A percentile compares a stretch with the other conserved stretches of the same genome.
Conservation (phyloP, 2,113 vertebrate species). For the Rynchops niger region DNA sequence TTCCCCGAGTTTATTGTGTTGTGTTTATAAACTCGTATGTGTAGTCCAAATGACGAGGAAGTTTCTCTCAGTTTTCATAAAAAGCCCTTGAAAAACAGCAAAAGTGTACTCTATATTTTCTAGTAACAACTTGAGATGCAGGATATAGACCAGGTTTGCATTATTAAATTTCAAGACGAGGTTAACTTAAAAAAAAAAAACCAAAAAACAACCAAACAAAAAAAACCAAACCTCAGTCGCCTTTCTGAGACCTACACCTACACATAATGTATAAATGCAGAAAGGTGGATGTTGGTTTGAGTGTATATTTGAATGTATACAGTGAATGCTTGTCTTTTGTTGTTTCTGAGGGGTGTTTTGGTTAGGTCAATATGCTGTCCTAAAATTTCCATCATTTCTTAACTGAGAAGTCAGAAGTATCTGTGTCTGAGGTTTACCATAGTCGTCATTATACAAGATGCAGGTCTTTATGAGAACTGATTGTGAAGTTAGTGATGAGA, state of each 20-base stretch:
- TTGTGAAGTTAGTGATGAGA: not conserved
- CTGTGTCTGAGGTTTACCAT: not conserved
- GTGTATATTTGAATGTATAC: not conserved
- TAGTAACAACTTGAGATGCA: not conserved
- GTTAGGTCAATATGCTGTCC: not conserved
- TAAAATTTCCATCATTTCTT: not conserved
- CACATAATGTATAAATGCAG: not conserved
- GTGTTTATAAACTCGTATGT: not conserved
- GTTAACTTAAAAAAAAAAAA: not conserved
- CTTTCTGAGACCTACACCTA: not conserved
- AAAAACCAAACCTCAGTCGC: fast-evolving
- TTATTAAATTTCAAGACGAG: not conserved
- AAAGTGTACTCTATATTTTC: not conserved
- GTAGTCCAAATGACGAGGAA: not conserved
- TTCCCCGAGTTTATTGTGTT: not conserved
- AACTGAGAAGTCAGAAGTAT: not conserved
- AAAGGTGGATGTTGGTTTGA: not conserved
- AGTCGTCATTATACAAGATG: not conserved
- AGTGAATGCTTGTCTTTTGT: not conserved
- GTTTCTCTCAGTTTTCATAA: not conserved
- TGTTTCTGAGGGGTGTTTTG: not conserved
- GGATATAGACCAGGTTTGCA: not conserved
- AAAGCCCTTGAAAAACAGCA: not conserved
- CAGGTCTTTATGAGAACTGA: not conserved
- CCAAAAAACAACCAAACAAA: no score